Evolutionary conservation across 2,888 invertebrate genomes (phyloP).

Genomic region (Agelastica alni): DNA sequence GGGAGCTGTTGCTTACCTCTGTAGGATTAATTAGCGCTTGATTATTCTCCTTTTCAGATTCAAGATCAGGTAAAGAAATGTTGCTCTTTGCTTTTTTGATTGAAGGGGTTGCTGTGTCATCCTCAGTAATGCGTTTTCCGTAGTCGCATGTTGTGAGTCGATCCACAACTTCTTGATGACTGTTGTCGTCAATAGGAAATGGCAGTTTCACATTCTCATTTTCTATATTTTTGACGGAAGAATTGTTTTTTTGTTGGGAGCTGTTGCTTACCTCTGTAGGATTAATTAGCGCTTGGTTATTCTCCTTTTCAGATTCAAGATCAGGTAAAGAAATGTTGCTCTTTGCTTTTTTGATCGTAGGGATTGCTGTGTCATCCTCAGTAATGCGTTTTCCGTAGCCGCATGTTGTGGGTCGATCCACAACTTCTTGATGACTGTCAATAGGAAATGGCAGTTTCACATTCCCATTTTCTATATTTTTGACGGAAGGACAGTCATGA

Average conservation of each 20-base stretch:
- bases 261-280: background rate
- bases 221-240: constrained; percentile 4
- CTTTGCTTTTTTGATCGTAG: background rate
- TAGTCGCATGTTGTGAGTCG: constrained; percentile 4
- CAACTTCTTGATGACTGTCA: constrained; percentile 10
- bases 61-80: background rate
- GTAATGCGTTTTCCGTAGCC: constrained; percentile 7
- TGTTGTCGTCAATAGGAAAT: constrained; percentile 8
- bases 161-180: constrained; percentile 9
- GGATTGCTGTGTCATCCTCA: constrained; percentile 5
- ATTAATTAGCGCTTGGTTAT: background rate
- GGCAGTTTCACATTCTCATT: constrained; percentile 9
- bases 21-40: background rate
- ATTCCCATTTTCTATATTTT: too few species aligned
- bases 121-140: constrained; percentile 8
- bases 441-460: constrained; percentile 7
- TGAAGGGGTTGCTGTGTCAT: constrained; percentile 1
- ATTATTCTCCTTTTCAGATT: background rate
- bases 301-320: background rate
- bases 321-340: background rate
- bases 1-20: background rate
- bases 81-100: background rate
- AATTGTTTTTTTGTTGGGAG: background rate
- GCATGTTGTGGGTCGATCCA: constrained; percentile 7
- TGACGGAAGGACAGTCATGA: too few species aligned